Conservation (phyloP, 2,797 vertebrate genomes). For the Podarcis siculus region DNA sequence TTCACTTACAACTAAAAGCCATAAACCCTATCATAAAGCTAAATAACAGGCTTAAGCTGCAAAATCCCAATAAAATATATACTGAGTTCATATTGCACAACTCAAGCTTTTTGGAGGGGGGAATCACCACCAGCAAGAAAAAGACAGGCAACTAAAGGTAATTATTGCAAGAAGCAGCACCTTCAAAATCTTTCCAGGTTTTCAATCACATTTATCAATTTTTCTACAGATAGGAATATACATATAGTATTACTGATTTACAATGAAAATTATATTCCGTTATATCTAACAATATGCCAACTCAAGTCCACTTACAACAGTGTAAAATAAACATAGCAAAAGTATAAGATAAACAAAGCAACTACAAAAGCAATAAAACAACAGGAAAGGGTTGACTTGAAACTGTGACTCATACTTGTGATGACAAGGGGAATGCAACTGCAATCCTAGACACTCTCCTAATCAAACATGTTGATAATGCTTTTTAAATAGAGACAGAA, state of each 20-base stretch:
- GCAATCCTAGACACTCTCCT: not conserved
- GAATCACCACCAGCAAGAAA: not conserved
- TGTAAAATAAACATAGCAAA: not conserved
- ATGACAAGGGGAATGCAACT: not conserved
- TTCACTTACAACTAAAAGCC: constrained; percentile 28
- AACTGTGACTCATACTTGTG: not conserved
- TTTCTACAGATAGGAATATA: not conserved
- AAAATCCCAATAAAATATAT: not conserved
- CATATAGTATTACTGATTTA: not conserved
- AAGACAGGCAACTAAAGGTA: not conserved
- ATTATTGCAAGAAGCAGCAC: no score
- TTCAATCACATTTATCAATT: not conserved
- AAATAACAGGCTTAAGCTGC: constrained; percentile 13
- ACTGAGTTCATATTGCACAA: not conserved
- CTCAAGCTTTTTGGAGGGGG: not conserved
- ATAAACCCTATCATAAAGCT: constrained; percentile 5
- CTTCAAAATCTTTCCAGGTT: not conserved
- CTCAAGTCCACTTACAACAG: not conserved
- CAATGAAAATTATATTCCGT: not conserved
- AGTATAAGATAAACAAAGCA: not conserved
- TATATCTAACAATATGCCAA: not conserved
- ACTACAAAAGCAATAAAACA: not conserved
- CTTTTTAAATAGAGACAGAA: not conserved
- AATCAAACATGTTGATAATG: not conserved
- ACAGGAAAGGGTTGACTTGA: not conserved